Evolutionary conservation across 2,113 vertebrate genomes (phyloP), one percentile per base, ranked within the genome.

Genomic region (Passerina amoena): DNA sequence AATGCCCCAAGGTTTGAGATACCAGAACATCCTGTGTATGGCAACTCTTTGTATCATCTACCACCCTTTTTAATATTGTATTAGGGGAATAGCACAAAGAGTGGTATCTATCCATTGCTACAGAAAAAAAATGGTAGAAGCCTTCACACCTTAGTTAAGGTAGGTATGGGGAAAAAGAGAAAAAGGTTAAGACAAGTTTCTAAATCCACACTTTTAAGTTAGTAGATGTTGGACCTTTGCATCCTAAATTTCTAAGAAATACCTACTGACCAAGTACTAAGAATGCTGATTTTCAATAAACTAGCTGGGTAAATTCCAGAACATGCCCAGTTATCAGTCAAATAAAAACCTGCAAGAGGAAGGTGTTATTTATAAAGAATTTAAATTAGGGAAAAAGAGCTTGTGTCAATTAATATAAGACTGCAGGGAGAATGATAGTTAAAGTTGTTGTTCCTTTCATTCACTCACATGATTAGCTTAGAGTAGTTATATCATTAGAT

Each of bases 161-260:
- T 4, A 5, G 10, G 20, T 2, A 8, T 2, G 8, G 4, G 2
- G 3, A 10, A 31, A 47, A 12, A 16, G 8, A 50, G 10, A 31
- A 2, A 45, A 53, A 72, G 10, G 12, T 68, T 71, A 37, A 59
- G 24, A n/a, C 2, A 21, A 6, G 10, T 59, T 85, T 75, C 13
- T 82, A 79, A 76, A 63, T 31, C 19, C 33, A 18, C 60, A 2
- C 0, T 56, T 54, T 66, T 68, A 50, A 57, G 6, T 76, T 56
- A 31, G 22, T 10, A 71, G 30, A 5, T 47, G 11, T 51, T 47
- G 30, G 10, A 54, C 33, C 17, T 63, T 84, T 78, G 12, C 12
- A 71, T 22, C 12, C 11, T 27, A 22, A 33, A 45, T 27, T 54
- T 92, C 69, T 71, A 47, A 86, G 23, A 66, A 42, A 17, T 64